Percentiles rank a stretch among this genome's conserved stretches.
Evolutionary conservation across 2,797 vertebrate species (phyloP).

Genomic region (Sebastes melanostomus): DNA sequence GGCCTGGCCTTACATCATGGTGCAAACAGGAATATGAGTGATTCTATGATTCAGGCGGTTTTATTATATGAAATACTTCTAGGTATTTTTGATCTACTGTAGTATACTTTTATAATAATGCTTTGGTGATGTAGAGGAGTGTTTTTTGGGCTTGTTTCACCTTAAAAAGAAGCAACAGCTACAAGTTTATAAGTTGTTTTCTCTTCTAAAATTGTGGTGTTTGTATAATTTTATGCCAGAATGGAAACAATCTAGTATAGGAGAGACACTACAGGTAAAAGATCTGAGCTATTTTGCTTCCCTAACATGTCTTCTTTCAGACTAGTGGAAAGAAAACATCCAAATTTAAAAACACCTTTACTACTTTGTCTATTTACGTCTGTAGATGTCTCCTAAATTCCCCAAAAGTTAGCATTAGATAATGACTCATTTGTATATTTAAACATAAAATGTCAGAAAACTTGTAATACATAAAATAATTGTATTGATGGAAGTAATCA

Average conservation of each 20-base stretch:
- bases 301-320: background rate
- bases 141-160: background rate
- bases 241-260: too few relatives aligned
- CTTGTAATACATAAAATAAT: background rate
- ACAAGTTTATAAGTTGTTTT: background rate
- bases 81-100: background rate
- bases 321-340: background rate
- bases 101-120: background rate
- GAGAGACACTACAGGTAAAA: too few relatives aligned
- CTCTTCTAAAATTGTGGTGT: background rate
- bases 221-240: background rate
- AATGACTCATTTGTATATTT: too few relatives aligned
- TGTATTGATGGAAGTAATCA: background rate
- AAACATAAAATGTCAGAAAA: too few relatives aligned
- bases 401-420: too few relatives aligned
- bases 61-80: background rate
- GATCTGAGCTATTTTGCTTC: background rate
- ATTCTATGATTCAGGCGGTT: background rate
- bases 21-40: background rate
- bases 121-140: rapidly evolving
- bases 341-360: too few relatives aligned
- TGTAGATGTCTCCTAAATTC: background rate
- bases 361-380: background rate
- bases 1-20: background rate
- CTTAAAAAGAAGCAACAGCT: background rate